Evolutionary conservation across 1,140 invertebrate species (phyloP), one percentile per base, ranked within the genome.

Genomic region (Drosophila malerkotliana): DNA sequence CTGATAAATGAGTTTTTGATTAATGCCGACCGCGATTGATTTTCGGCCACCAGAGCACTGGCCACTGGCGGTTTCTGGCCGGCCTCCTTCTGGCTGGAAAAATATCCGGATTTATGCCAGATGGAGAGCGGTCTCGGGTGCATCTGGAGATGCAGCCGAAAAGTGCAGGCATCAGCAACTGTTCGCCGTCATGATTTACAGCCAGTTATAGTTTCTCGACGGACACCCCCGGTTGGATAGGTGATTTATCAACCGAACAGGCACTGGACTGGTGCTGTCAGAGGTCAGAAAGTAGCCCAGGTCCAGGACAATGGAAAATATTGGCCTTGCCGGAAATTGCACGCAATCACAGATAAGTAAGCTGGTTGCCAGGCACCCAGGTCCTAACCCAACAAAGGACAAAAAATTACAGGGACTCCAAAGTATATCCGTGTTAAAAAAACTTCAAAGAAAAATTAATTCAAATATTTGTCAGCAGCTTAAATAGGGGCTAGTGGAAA

Each of bases 1-100:
- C 55, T 61, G 55, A 61, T 45, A 88, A 88, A 88, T 89, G 84
- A 69, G 83, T 72, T 88, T 88, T 88, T 88, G 83, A 88, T 88
- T 88, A 88, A 88, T 77, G 84, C 66, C 64, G 68, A 49, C 47
- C 47, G 59, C 83, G 57, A 87, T 87, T 87, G 83, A 87, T 87
- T 87, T 81, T 74, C 57, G 57, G 56, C 37, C 67, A 45, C 56
- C 45, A 60, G 44, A 47, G 15, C 15, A 12, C 15, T 10, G 9
- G 14, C 41, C n/a, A 8, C 41, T 44, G 14, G 39, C 4, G 39
- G 41, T 7, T 14, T 15, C 45, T 34, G 47, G 51, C 48, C 39
- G 47, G 51, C 48, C 39, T 55, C 52, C 30, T 44, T 28, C 55
- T n/a, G 44, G 37, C 39, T 34, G 58, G 81, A 87, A 72, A 85